Evolutionary conservation across 2,888 invertebrate species (phyloP).

Genomic region (Drosophila rubida): DNA sequence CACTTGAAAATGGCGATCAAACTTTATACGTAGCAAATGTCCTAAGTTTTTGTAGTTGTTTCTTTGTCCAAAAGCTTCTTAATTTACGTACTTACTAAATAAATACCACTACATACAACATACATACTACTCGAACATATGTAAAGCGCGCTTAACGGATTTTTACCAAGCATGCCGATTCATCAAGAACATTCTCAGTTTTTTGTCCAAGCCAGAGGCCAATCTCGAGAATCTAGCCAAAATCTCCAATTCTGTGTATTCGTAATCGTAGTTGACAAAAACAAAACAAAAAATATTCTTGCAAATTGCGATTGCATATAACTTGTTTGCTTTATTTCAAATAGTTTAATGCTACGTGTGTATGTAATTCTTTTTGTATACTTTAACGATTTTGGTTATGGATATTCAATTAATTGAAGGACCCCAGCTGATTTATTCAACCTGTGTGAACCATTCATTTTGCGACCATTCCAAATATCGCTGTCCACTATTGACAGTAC

Average conservation of each 20-base stretch:
- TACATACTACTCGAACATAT: constrained; percentile 39
- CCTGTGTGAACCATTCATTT: neutral
- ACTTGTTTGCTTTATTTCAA: constrained; percentile 42
- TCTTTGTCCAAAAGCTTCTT: constrained; percentile 67
- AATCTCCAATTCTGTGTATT: constrained; percentile 34
- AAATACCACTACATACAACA: constrained; percentile 32
- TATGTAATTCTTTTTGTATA: constrained; percentile 36
- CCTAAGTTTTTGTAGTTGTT: constrained; percentile 72
- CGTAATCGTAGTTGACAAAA: constrained; percentile 40
- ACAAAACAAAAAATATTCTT: constrained; percentile 13
- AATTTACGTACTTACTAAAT: constrained; percentile 54
- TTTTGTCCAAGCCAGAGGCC: neutral
- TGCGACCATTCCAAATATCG: neutral
- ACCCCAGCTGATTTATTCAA: neutral
- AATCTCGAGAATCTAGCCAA: constrained; percentile 5
- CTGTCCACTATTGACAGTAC: neutral
- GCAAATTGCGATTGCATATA: constrained; percentile 36
- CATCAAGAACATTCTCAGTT: constrained; percentile 38
- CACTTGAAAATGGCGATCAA: constrained; percentile 74
- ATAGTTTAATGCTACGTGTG: constrained; percentile 47
- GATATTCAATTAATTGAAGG: constrained; percentile 5
- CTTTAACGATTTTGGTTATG: constrained; percentile 35
- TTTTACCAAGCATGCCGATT: constrained; percentile 62
- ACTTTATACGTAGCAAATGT: constrained; percentile 65
- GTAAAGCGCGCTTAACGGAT: constrained; percentile 60